Base-by-base conservation (phyloP, 2,797 vertebrate species). In the Poecilia picta region DNA sequence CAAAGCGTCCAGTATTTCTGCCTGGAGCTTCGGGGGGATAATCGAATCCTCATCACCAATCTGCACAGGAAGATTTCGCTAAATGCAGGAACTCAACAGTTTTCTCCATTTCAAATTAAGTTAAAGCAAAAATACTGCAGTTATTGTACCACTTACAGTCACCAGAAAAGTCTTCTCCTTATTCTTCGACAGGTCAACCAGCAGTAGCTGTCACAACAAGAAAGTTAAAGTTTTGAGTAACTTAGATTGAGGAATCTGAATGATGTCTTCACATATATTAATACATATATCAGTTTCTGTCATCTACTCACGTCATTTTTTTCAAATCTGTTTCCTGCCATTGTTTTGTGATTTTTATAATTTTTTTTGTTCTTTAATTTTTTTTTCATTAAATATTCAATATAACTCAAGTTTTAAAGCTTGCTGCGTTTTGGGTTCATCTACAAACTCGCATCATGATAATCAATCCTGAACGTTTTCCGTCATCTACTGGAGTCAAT, bases 1-100 rank as follows among this genome's bases (percentile, higher is more conserved):
- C 46, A 99, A 95, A 5, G 95, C 95, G 0, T 87, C 78, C 79
- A 97, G 91, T 81, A 99, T 96, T 84, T 98, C 97, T 0, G 88
- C 90, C 73, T 96, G 93, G 68, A 99, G 96, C 94, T 99, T 99
- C 20, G 89, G 84, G 0, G 98, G 98, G 79, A 99, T 89, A 82
- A 98, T 96, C 3, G 96, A 92, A 64, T 93, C 89, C 89, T 99
- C 98, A 13, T 99, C 98, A 0, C 97, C 97, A 2, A 96, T 92
- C 98, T 99, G 87, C 33, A 81, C 75, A 36, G 8, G 1, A 39
- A 15, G 8, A 78, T 33, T 70, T 43, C 1, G 59, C 45, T 75
- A 70, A 64, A 47, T 4, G 33, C 66, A 31, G 1, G n/a, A 49
- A 68, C 36, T 73, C 39, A 36, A 36, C 11, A 28, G 55, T 6